Evolutionary conservation across 2,797 vertebrate species (phyloP).

Genomic region (Meriones psammophilus): DNA sequence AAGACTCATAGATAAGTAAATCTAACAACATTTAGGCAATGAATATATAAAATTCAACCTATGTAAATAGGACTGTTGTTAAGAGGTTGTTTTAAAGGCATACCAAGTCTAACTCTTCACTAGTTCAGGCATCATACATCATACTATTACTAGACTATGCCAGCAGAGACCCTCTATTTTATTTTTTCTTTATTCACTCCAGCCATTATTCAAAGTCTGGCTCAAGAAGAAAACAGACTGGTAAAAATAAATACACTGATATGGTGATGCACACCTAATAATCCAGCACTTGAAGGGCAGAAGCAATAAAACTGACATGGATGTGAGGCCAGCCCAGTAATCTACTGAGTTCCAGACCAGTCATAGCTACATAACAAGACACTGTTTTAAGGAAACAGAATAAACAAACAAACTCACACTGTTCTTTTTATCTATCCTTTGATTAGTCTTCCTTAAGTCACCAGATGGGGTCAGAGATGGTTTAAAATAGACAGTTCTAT

Average conservation of each 20-base stretch:
- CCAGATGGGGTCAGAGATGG: slow-evolving; percentile 93
- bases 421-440: slow-evolving; percentile 90
- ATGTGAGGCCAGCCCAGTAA: neutral
- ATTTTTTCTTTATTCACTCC: slow-evolving; percentile 41
- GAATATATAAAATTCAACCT: neutral
- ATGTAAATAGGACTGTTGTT: neutral
- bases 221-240: neutral
- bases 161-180: neutral
- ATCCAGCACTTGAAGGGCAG: neutral
- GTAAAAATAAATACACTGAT: neutral
- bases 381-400: slow-evolving; percentile 40
- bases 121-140: slow-evolving; percentile 1
- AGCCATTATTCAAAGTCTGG: slow-evolving; percentile 46
- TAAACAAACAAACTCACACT: slow-evolving; percentile 89
- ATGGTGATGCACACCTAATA: neutral
- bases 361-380: neutral
- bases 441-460: slow-evolving; percentile 88
- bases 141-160: neutral
- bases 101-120: slow-evolving; percentile 7
- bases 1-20: slow-evolving; percentile 16
- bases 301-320: neutral
- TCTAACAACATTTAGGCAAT: slow-evolving; percentile 49
- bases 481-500: slow-evolving; percentile 94
- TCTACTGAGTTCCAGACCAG: neutral
- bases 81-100: slow-evolving; percentile 37